phyloP scores from a whole-genome alignment of 2,797 vertebrate genomes.

The Miichthys miiuy region DNA sequence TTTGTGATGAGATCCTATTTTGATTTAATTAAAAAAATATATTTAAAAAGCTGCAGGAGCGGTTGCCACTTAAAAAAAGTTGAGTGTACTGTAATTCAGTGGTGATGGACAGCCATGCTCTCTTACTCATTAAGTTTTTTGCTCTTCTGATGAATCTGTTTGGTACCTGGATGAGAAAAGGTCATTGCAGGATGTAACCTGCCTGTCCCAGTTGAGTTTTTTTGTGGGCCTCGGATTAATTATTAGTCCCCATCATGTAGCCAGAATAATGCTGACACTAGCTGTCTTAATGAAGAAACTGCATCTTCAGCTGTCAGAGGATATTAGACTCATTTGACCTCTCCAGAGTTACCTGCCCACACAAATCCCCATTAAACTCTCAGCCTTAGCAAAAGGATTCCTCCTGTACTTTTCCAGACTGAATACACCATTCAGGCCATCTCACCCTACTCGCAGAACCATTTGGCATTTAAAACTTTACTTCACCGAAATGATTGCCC shows the following conservation, averaged over 20 bases:
- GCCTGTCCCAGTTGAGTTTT: slow-evolving; percentile 18
- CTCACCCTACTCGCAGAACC: neutral
- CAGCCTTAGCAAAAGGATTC: slow-evolving; percentile 6
- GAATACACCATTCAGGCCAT: neutral
- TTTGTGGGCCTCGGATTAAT: slow-evolving; percentile 51
- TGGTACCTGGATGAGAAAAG: slow-evolving; percentile 45
- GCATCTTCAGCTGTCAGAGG: slow-evolving; percentile 74
- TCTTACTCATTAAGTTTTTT: slow-evolving; percentile 42
- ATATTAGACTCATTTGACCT: slow-evolving; percentile 67
- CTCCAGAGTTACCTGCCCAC: slow-evolving; percentile 55
- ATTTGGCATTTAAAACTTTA: slow-evolving; percentile 19
- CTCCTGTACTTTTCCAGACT: slow-evolving; percentile 26
- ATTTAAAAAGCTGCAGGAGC: neutral
- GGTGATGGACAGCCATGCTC: slow-evolving; percentile 31
- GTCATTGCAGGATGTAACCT: slow-evolving; percentile 53
- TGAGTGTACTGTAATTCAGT: slow-evolving; percentile 13
- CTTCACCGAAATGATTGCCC: neutral
- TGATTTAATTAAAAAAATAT: too few relatives aligned
- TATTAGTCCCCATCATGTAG: slow-evolving; percentile 61
- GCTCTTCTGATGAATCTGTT: slow-evolving; percentile 33
- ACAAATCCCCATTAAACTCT: slow-evolving; percentile 56
- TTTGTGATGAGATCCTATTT: neutral
- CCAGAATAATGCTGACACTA: slow-evolving; percentile 62
- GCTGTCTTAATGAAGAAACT: slow-evolving; percentile 69
- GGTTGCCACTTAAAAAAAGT: neutral